Percentiles rank a stretch among this genome's conserved stretches.
These are phyloP conservation scores for Oscheius sp. DNA, from an alignment of 2,888 invertebrate species.

Conservation along the genomic window DNA sequence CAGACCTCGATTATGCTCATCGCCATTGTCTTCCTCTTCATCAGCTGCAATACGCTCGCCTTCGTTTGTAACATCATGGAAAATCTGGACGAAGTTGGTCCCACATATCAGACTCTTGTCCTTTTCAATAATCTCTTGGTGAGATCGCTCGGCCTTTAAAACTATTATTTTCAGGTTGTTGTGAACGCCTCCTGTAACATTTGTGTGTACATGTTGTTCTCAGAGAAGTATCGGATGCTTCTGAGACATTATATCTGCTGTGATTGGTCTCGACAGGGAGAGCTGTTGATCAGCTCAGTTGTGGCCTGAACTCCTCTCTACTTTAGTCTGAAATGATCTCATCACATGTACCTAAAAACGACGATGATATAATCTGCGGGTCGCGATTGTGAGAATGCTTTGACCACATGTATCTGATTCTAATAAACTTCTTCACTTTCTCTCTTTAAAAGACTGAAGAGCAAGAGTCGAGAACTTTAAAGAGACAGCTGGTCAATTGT, in stretches of 20 bases:
- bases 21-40: conserved; percentile 63
- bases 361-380: not conserved
- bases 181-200: conserved; percentile 67
- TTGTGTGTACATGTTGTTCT: conserved; percentile 67
- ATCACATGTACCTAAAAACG: conserved; percentile 9
- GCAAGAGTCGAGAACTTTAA: too few relatives aligned
- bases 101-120: conserved; percentile 53
- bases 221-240: conserved; percentile 65
- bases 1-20: conserved; percentile 66
- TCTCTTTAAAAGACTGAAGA: not conserved
- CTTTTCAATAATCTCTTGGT: conserved; percentile 62
- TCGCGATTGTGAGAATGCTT: conserved; percentile 6
- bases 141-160: too few relatives aligned
- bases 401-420: not conserved
- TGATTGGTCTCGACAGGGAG: conserved; percentile 58
- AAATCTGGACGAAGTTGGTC: conserved; percentile 52
- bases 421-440: not conserved
- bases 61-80: conserved; percentile 66
- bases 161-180: conserved; percentile 55
- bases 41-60: conserved; percentile 62
- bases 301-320: conserved; percentile 25
- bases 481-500: too few relatives aligned
- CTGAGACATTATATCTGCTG: conserved; percentile 62
- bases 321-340: not conserved
- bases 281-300: conserved; percentile 57